Evolutionary conservation across 1,140 invertebrate genomes (phyloP).

Genomic region (Zaprionus tsacasi): DNA sequence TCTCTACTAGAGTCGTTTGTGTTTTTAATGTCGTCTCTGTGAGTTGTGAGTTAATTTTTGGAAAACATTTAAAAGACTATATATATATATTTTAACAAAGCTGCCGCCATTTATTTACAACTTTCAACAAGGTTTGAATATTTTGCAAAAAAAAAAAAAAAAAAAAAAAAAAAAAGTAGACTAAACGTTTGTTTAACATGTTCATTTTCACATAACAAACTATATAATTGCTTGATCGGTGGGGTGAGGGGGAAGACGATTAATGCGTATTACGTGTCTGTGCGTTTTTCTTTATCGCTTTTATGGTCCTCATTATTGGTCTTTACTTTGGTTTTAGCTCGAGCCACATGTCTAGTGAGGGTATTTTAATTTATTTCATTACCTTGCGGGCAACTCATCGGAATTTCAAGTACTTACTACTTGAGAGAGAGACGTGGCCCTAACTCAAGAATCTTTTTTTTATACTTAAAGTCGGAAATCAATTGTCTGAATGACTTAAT

Average conservation of each 20-base stretch:
- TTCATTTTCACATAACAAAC: conserved; percentile 7
- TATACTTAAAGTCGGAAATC: conserved; percentile 2
- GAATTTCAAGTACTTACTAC: conserved; percentile 55
- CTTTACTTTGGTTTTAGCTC: conserved; percentile 17
- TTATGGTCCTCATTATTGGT: conserved; percentile 51
- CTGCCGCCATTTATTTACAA: background rate
- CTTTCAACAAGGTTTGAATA: conserved; percentile 19
- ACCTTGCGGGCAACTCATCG: conserved; percentile 16
- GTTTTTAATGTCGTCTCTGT: conserved; percentile 50
- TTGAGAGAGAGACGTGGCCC: conserved; percentile 33
- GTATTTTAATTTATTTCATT: conserved; percentile 56
- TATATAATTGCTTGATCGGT: conserved; percentile 12
- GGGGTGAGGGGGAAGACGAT: background rate
- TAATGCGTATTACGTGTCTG: conserved; percentile 51
- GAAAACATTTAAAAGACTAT: conserved; percentile 24
- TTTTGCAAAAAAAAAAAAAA: conserved; percentile 28
- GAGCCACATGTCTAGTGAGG: conserved; percentile 9
- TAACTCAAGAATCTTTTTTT: conserved; percentile 39
- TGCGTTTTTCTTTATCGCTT: conserved; percentile 40
- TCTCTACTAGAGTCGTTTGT: conserved; percentile 26
- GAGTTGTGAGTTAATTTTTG: conserved; percentile 53
- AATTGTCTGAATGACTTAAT: conserved; percentile 36
- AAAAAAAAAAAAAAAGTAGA: conserved; percentile 1
- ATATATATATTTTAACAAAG: conserved; percentile 11
- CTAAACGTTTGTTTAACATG: conserved; percentile 19